These are phyloP conservation scores for Dryobota labecula DNA, from an alignment of 2,888 invertebrate species.

Conservation along the genomic window DNA sequence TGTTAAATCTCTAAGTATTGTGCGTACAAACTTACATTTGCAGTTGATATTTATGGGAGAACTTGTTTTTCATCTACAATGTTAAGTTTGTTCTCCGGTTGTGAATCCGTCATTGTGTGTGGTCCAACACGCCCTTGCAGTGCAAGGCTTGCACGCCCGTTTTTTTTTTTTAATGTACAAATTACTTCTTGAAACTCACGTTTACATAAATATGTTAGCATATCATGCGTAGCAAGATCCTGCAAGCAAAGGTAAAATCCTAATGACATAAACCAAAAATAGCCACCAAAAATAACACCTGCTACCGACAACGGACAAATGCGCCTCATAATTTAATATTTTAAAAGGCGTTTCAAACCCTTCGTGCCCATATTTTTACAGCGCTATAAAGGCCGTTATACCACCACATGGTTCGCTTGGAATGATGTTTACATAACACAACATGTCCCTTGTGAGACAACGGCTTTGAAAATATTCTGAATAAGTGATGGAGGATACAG, in stretches of 20 bases:
- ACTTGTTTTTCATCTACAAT: too few species aligned
- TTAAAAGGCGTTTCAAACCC: slow-evolving; percentile 47
- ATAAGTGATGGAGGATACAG: slow-evolving; percentile 47
- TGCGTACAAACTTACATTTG: too few species aligned
- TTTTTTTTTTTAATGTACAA: too few species aligned
- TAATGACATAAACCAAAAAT: slow-evolving; percentile 37
- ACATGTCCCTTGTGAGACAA: slow-evolving; percentile 31
- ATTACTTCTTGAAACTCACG: background rate
- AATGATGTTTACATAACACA: slow-evolving; percentile 40
- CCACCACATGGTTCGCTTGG: slow-evolving; percentile 22
- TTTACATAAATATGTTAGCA: background rate
- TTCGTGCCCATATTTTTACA: slow-evolving; percentile 23
- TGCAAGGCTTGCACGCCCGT: too few species aligned
- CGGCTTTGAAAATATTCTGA: slow-evolving; percentile 51
- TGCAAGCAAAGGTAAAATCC: slow-evolving; percentile 4
- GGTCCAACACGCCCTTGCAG: too few species aligned
- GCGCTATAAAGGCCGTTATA: background rate
- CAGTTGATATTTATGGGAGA: too few species aligned
- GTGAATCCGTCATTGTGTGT: too few species aligned
- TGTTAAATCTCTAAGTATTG: too few species aligned
- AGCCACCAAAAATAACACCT: slow-evolving; percentile 49
- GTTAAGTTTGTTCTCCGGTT: too few species aligned
- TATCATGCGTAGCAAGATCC: background rate
- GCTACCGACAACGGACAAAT: slow-evolving; percentile 18
- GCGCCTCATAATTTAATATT: slow-evolving; percentile 57